Evolutionary conservation across 2,888 invertebrate genomes (phyloP), one percentile per base, ranked within the genome.

Genomic region (Parelbella ahira): DNA sequence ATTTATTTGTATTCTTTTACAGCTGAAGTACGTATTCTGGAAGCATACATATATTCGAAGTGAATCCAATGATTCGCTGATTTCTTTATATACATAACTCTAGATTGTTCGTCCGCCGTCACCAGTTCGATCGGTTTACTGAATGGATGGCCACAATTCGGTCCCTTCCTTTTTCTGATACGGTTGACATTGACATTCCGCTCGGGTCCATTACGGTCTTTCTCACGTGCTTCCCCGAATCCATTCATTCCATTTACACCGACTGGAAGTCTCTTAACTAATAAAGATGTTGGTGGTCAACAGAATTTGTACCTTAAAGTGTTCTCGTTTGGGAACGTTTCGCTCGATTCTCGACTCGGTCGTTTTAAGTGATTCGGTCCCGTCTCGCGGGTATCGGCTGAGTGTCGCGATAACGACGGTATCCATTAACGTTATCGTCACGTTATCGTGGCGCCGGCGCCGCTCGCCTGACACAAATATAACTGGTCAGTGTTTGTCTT

Each of bases 371-470:
- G 60, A 49, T 50, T 45, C 45, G 49, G 53, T 54, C 54, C 54
- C 58, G 52, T 64, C 62, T 59, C 60, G 59, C 54, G 57, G 56
- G 63, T 60, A 64, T 63, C 63, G 62, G 57, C 54, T 58, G 61
- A 53, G 63, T 60, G 65, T 65, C 60, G 62, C 68, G 82, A 82
- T 82, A 82, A 76, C 66, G 68, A 60, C 60, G 67, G 74, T 68
- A 60, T 82, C 84, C 84, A 86, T 86, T 86, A 86, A 69, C 66
- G 75, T 78, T 86, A 86, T 83, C 83, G 70, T 62, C 50, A 54
- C 68, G 74, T 73, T 79, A 80, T 81, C 81, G 72, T 55, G 68
- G 80, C 82, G 83, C 82, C 82, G 82, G 82, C 83, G 83, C 80
- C 79, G 74, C 63, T 47, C 45, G 48, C 44, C 48, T 48, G 54